Evolutionary conservation across 2,797 vertebrate genomes (phyloP), one percentile per base, ranked within the genome.

Genomic region (Tympanoctomys barrerae): DNA sequence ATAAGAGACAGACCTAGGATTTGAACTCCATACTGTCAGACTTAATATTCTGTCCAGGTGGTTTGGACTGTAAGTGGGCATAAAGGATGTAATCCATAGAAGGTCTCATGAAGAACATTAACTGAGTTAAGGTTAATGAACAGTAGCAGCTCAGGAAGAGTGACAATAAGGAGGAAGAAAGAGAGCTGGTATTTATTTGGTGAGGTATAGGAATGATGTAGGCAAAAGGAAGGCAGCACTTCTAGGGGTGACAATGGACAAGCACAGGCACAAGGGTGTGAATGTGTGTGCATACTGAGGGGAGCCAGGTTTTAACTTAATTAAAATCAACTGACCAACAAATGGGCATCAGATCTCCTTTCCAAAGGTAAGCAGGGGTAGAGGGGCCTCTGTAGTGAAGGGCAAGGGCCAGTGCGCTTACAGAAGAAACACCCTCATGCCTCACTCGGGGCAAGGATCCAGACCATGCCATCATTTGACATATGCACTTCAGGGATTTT

Each of bases 401-500:
- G 21, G 71, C 61, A 92, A 92, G 68, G 36, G 2, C 19, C 61
- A 7, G 68, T 81, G n/a, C 1, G 8, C 57, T 52, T 39, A 21
- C 26, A 86, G 80, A 90, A 90, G 82, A 78, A 87, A 81, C 46
- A n/a, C 21, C 62, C 52, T 24, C 31, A 12, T 36, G 24, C 12
- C 31, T 71, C 52, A 36, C 39, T 71, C n/a, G 5, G 0, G n/a
- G 66, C 36, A 31, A 5, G 5, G 57, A 71, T 62, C 71, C 77
- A 36, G 79, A 52, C 46, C 0, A 42, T 82, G 42, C 22, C 2
- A 68, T 89, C 84, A 62, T 42, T 5, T 54, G 16, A 93, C 52
- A 28, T 12, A 49, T 36, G 31, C 70, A 39, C 6, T n/a, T 57
- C n/a, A 85, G 79, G 82, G 86, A 59, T 96, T 93, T 96, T 89